Percentiles rank a stretch among this genome's conserved stretches.
Evolutionary conservation across 2,888 invertebrate genomes (phyloP).

Genomic region (Rhaphigaster nebulosa): DNA sequence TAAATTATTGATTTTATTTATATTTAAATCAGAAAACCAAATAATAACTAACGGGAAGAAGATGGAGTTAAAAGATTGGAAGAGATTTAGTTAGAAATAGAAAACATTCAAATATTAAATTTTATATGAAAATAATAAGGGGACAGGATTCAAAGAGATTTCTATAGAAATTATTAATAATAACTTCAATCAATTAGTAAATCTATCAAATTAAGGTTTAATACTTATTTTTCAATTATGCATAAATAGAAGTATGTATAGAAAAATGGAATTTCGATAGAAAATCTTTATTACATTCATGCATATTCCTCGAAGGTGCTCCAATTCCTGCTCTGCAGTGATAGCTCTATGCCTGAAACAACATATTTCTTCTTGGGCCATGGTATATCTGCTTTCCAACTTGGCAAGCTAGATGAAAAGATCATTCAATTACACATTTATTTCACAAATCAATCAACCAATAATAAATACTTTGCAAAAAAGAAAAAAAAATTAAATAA

Average conservation of each 20-base stretch:
- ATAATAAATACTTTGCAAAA: not conserved
- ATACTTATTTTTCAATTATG: not conserved
- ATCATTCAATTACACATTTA: slow-evolving; percentile 36
- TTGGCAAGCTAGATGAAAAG: slow-evolving; percentile 55
- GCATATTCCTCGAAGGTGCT: slow-evolving; percentile 67
- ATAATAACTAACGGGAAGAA: too few relatives aligned
- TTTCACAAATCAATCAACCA: not conserved
- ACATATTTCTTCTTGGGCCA: slow-evolving; percentile 66
- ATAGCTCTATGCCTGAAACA: slow-evolving; percentile 65
- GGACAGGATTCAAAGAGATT: too few relatives aligned
- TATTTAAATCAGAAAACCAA: too few relatives aligned
- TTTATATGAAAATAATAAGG: too few relatives aligned
- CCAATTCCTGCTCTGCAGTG: slow-evolving; percentile 67
- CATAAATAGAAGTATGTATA: not conserved
- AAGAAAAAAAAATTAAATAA: not conserved
- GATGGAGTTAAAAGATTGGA: too few relatives aligned
- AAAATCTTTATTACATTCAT: slow-evolving; percentile 64
- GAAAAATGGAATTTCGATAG: not conserved
- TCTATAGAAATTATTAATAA: too few relatives aligned
- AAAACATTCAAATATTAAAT: too few relatives aligned
- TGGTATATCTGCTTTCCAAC: slow-evolving; percentile 66
- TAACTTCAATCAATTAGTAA: too few relatives aligned
- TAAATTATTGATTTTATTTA: too few relatives aligned
- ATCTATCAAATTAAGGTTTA: too few relatives aligned
- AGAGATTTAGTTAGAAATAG: too few relatives aligned